Evolutionary conservation across 1,140 invertebrate species (phyloP), one percentile per base, ranked within the genome.

Genomic region (Drosophila obscura): DNA sequence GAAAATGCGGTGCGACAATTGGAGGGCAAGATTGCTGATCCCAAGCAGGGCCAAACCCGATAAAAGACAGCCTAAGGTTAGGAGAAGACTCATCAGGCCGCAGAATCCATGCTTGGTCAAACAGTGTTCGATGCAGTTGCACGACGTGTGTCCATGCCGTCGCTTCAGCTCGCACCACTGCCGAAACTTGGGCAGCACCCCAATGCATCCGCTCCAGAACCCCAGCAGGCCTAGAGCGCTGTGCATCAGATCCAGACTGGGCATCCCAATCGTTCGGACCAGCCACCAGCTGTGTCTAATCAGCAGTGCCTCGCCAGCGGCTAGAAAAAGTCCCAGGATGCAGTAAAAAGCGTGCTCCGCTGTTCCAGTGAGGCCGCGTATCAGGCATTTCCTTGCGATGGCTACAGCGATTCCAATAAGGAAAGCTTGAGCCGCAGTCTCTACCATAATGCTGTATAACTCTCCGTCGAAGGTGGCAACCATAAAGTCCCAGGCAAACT

Each of bases 21-120:
- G 22, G 35, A 77, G 3, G 7, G 3, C 8, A 5, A 24, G 2
- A 19, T 24, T 22, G 0, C 1, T 46, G 5, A 15, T 1, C 6
- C 9, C 24, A 8, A 8, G 41, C 6, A 4, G 26, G 9, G 5
- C 31, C 0, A 84, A 0, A 0, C 80, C 81, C 1, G 35, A 68
- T 5, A 16, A 0, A 7, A 41, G 2, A 2, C 31, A 16, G 0
- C 1, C 5, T 0, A n/a, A 0, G 0, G 78, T 3, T 7, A 82
- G 13, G 1, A 69, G 0, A 4, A 31, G 45, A 0, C 56, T 69
- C 8, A 15, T 0, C 0, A 74, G 28, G 0, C 80, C 79, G 9
- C 55, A 62, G 0, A 44, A 2, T 5, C 63, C 48, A 19, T 82
- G 79, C 24, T 74, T 78, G n/a, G 55, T 39, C 35, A 64, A 11